Evolutionary conservation across 2,888 invertebrate species (phyloP), one percentile per base, ranked within the genome.

Genomic region (Tolmerus cingulatus): DNA sequence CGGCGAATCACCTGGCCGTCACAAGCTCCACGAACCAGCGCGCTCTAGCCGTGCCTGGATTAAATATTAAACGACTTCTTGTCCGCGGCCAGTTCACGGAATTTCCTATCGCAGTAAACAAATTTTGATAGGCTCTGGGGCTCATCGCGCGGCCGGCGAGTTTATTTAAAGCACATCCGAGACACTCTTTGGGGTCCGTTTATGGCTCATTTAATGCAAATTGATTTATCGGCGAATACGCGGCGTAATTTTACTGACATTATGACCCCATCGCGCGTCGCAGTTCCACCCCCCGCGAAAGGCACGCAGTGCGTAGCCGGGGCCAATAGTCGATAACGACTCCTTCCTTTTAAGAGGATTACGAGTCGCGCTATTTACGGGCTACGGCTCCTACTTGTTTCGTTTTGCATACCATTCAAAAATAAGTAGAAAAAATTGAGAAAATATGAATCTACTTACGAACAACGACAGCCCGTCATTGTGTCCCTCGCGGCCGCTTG

Each of bases 391-490:
- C 82, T 82, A 37, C 82, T 57, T 82, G 57, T 66, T 57, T 82
- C 82, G 82, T 82, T 76, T 82, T 82, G 82, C 82, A 82, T 82
- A 82, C 37, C n/a, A 16, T 40, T 34, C 19, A 76, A 76, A 76
- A 76, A n/a, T 40, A 40, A 76, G 3, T 40, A 37, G 40, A 76
- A 82, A 37, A 57, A n/a, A 82, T 30, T 34, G 51, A 82, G 37
- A 82, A 82, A 82, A 82, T 82, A 82, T 82, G 82, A 82, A 57
- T 37, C 55, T 82, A 66, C 57, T 82, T 82, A 57, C 82, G 82
- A 34, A 82, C 82, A 82, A 66, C 82, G 82, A 82, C 82, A 82
- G 66, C 57, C 82, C 82, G 66, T 82, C 82, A 82, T 82, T 82
- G 82, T 82, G 82, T 82, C 82, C 57, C 82, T 46, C n/a, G 30